phyloP scores from a whole-genome alignment of 2,888 invertebrate species.

The Sinopyrophorus schimmeli region DNA sequence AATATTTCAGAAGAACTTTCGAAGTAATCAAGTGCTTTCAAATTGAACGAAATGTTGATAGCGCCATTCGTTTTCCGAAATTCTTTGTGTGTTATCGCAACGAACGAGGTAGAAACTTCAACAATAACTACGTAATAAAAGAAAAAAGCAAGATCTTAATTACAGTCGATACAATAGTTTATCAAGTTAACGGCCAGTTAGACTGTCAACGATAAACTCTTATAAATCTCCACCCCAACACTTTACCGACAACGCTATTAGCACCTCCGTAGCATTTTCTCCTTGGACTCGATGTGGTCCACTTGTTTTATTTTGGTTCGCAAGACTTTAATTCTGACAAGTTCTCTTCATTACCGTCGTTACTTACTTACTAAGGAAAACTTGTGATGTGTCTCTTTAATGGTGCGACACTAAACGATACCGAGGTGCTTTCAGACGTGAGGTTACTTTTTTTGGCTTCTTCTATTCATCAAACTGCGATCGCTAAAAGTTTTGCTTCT shows the following conservation, averaged over 20 bases:
- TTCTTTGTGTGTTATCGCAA: slow-evolving; percentile 15
- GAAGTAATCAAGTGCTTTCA: not conserved
- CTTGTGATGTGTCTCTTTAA: slow-evolving; percentile 18
- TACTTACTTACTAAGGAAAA: slow-evolving; percentile 22
- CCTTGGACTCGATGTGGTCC: slow-evolving; percentile 12
- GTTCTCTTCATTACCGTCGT: slow-evolving; percentile 19
- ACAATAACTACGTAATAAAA: slow-evolving; percentile 30
- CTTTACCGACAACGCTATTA: slow-evolving; percentile 34
- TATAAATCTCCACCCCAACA: slow-evolving; percentile 40
- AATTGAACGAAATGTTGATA: slow-evolving; percentile 2
- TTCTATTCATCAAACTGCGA: too few relatives aligned
- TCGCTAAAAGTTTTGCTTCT: too few relatives aligned
- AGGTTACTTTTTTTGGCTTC: slow-evolving; percentile 5
- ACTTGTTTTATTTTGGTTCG: slow-evolving; percentile 24
- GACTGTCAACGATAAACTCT: slow-evolving; percentile 43
- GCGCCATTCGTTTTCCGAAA: slow-evolving; percentile 4
- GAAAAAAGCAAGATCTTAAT: slow-evolving; percentile 41
- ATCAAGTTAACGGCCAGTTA: slow-evolving; percentile 46
- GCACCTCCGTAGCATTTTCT: slow-evolving; percentile 27
- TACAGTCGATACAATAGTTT: slow-evolving; percentile 43
- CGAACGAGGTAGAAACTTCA: slow-evolving; percentile 19
- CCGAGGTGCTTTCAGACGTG: not conserved
- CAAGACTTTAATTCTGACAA: slow-evolving; percentile 28
- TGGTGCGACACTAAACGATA: slow-evolving; percentile 2
- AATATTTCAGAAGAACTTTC: not conserved